Base-by-base conservation (phyloP, 2,888 invertebrate species). In the Automeris io region DNA sequence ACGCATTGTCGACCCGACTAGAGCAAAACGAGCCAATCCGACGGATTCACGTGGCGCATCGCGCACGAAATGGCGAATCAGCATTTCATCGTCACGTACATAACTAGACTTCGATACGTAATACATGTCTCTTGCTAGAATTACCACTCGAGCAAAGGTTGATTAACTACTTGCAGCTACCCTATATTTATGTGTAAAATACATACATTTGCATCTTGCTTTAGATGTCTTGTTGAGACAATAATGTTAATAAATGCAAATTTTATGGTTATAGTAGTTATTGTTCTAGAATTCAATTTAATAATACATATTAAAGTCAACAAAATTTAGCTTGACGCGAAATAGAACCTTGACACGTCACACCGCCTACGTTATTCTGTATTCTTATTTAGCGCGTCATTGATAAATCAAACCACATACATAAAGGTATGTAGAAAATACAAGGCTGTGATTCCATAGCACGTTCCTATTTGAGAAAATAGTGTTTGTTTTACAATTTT, bases 51-150 rank as follows among this genome's bases (percentile, higher is more conserved):
- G 29, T 36, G 47, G 41, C 45, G 35, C 21, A 35, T 42, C 47
- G 41, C 45, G 35, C 31, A 45, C 44, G n/a, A 37, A 37, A 31
- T 36, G 31, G 36, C 21, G 6, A 33, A 42, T 54, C 52, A 49
- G 49, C 54, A 37, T 46, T 54, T 50, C 36, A 42, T 35, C 46
- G 47, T 38, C 55, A 54, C 49, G 54, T 52, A 42, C 29, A 32
- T 40, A 37, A 40, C 36, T 47, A 43, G 48, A 56, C 49, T 56
- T 56, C 52, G 42, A 32, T 40, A 40, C 9, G 18, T 31, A 18
- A 35, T 21, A 31, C n/a, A 8, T 16, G 34, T 22, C 24, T 22
- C 39, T 22, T 9, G 22, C 23, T 7, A n/a, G 29, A 16, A 29
- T 29, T 5, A 29, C 16, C 29, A 29, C 26, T 7, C 6, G 26